Evolutionary conservation across 37 sponge, comb jelly and placozoan genomes (phyloP).

Genomic region (Mnemiopsis leidyi): DNA sequence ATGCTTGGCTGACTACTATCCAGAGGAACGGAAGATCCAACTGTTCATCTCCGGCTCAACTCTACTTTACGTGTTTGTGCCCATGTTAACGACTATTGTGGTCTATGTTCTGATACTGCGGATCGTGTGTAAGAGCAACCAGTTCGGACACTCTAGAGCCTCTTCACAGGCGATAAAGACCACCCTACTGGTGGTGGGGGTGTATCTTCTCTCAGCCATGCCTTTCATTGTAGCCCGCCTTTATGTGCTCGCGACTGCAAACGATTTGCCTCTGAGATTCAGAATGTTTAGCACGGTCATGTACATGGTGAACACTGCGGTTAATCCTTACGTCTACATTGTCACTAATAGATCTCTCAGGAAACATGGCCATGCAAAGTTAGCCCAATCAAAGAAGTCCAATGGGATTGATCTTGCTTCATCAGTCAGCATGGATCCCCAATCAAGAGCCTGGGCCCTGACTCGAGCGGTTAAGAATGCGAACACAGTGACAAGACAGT

Average conservation of each 20-base stretch:
- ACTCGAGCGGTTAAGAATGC: neutral
- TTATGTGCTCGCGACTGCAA: neutral
- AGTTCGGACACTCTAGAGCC: neutral
- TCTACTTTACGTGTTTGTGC: neutral
- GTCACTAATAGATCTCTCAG: neutral
- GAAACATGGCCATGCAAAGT: neutral
- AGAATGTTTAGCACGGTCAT: neutral
- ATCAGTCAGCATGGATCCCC: neutral
- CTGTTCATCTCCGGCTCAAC: neutral
- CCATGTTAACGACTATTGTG: neutral
- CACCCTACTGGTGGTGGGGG: neutral
- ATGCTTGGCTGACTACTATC: neutral
- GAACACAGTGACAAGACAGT: neutral
- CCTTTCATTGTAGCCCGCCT: neutral
- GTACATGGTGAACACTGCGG: neutral
- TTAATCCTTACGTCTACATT: constrained; percentile 3
- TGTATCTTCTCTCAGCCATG: neutral
- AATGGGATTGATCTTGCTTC: neutral
- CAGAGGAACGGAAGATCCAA: neutral
- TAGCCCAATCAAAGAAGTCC: neutral
- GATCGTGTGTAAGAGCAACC: neutral
- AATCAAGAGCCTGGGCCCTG: neutral
- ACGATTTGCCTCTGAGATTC: neutral
- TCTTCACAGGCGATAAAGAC: neutral
- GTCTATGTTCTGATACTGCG: neutral